Evolutionary conservation across 2,888 invertebrate species (phyloP).

Genomic region (Ryuthela nishihirai): DNA sequence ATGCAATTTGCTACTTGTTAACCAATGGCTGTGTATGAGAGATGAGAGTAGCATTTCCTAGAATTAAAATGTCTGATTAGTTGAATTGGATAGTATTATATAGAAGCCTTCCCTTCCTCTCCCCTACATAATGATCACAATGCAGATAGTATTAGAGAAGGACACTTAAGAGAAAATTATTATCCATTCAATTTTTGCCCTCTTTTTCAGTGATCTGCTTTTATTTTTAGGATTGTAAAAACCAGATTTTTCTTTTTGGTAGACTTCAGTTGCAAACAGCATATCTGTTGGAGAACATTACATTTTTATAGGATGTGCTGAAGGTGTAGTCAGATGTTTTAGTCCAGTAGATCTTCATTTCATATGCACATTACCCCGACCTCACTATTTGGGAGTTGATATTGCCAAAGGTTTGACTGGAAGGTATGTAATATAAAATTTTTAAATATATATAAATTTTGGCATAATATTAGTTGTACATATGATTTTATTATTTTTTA

Average conservation of each 20-base stretch:
- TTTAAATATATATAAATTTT: no score
- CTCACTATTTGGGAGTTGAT: constrained; percentile 92
- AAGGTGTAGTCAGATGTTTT: constrained; percentile 87
- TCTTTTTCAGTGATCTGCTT: background rate
- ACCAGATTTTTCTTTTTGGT: constrained; percentile 45
- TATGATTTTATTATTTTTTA: background rate
- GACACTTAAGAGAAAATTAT: no score
- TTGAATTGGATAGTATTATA: no score
- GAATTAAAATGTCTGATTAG: no score
- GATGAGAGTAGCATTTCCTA: no score
- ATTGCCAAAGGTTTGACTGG: constrained; percentile 78
- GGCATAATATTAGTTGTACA: no score
- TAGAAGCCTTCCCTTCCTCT: no score
- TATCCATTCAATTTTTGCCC: background rate
- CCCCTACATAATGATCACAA: no score
- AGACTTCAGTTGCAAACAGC: constrained; percentile 68
- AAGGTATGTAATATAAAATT: constrained; percentile 59
- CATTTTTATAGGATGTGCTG: constrained; percentile 93
- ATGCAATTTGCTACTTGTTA: no score
- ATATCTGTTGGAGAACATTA: constrained; percentile 79
- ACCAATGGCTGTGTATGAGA: no score
- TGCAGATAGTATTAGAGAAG: no score
- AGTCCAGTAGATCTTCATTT: constrained; percentile 75
- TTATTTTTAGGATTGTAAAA: background rate
- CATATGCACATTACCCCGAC: constrained; percentile 56